Percentiles rank a stretch among this genome's conserved stretches.
Conservation (phyloP, 1,140 invertebrate genomes). For the Drosophila kohkoa region DNA sequence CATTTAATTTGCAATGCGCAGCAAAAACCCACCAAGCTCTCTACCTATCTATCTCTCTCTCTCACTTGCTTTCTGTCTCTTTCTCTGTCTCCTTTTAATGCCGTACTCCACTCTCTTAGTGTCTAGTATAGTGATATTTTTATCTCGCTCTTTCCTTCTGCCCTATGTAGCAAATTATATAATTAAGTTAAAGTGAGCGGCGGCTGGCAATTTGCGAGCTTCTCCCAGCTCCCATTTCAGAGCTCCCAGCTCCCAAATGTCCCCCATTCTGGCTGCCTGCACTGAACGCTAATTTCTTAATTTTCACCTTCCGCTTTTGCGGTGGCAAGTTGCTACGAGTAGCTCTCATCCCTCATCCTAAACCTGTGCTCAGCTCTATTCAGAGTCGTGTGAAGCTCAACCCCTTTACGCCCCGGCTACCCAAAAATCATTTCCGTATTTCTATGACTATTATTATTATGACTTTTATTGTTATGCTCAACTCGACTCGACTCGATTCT, state of each 20-base stretch:
- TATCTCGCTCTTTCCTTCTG: constrained; percentile 21
- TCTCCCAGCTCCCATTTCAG: constrained; percentile 44
- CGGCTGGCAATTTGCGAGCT: constrained; percentile 66
- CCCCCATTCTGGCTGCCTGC: constrained; percentile 34
- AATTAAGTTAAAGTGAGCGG: constrained; percentile 81
- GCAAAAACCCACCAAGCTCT: constrained; percentile 37
- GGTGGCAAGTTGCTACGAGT: constrained; percentile 50
- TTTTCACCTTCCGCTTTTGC: constrained; percentile 82
- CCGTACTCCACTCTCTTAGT: background rate
- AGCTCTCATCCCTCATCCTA: background rate
- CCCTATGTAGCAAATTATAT: constrained; percentile 67
- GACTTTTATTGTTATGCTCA: constrained; percentile 78
- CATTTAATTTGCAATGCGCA: constrained; percentile 72
- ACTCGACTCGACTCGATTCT: constrained; percentile 28
- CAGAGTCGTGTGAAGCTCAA: constrained; percentile 65
- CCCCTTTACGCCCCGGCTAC: constrained; percentile 21
- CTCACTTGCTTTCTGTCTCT: constrained; percentile 5
- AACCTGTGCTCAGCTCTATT: constrained; percentile 30
- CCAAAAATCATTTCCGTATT: constrained; percentile 77
- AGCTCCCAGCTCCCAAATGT: constrained; percentile 48
- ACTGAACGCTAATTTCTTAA: constrained; percentile 80
- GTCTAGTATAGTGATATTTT: constrained; percentile 17
- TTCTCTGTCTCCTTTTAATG: constrained; percentile 31
- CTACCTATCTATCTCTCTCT: background rate
- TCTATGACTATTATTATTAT: constrained; percentile 74